Base-by-base conservation (phyloP, 30 jellyfish, hydroid and myxozoan species). In the Mastigias papua region DNA sequence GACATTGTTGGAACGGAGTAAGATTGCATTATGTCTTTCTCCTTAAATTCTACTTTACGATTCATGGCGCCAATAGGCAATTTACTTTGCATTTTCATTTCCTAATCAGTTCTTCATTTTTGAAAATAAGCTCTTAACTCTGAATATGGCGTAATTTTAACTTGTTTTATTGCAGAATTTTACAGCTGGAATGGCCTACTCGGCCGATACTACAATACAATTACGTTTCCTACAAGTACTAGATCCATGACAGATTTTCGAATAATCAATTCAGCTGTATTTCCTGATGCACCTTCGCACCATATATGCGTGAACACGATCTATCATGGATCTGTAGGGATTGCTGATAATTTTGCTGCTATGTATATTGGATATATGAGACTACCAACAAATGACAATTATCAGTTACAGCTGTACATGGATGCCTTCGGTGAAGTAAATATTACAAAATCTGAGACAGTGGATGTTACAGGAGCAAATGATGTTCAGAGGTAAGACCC, bases 121-220 rank as follows among this genome's bases (percentile, higher is more conserved):
- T n/a, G n/a, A n/a, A n/a, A n/a, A n/a, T n/a, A n/a, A n/a, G n/a
- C n/a, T n/a, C n/a, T n/a, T n/a, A n/a, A n/a, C n/a, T n/a, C n/a
- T n/a, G n/a, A n/a, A n/a, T n/a, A n/a, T n/a, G n/a, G n/a, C n/a
- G n/a, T n/a, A n/a, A n/a, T n/a, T n/a, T n/a, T n/a, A n/a, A n/a
- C n/a, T n/a, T n/a, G n/a, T 25, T 54, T 6, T 11, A 10, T 54
- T 54, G 67, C 67, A 54, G 67, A 54, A 19, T 54, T 54, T 2
- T 54, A 54, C 67, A 54, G 17, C 3, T 54, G 67, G 67, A 54
- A 54, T 54, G 67, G 67, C 67, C 23, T 54, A 5, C 67, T 54
- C 17, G 67, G 67, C 9, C 67, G 27, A 7, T 11, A 54, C 23
- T 54, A 54, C 67, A 19, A 10, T 19, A 21, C 25, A 3, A 54